phyloP scores from a whole-genome alignment of 2,888 invertebrate species.

The Panzeria rudis region DNA sequence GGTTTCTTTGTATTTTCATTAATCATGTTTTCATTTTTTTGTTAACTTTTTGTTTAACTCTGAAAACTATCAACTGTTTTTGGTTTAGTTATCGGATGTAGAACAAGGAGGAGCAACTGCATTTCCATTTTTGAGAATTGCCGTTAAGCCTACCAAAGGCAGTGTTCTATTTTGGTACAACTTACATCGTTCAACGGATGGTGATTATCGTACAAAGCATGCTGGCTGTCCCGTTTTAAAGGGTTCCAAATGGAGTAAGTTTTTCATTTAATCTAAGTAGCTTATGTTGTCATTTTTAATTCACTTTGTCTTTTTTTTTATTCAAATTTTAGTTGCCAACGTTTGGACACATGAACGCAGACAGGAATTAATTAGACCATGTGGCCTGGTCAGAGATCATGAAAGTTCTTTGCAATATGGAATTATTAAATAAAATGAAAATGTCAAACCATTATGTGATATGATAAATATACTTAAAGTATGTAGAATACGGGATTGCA shows the following conservation, averaged over 20 bases:
- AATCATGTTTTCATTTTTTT: not conserved
- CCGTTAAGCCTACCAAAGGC: constrained; percentile 94
- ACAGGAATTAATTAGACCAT: constrained; percentile 89
- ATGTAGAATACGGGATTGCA: not conserved
- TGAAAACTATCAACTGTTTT: not conserved
- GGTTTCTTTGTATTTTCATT: constrained; percentile 30
- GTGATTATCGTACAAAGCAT: constrained; percentile 95
- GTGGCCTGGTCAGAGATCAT: constrained; percentile 80
- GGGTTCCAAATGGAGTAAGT: constrained; percentile 97
- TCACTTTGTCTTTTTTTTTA: not conserved
- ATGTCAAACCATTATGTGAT: constrained; percentile 20
- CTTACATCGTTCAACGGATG: constrained; percentile 95
- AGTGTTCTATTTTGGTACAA: constrained; percentile 98
- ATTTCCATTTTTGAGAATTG: constrained; percentile 93
- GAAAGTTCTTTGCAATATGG: constrained; percentile 78
- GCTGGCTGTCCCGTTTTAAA: constrained; percentile 98
- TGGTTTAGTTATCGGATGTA: constrained; percentile 94
- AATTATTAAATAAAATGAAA: constrained; percentile 75
- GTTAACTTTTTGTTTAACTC: not conserved
- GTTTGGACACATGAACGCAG: constrained; percentile 95
- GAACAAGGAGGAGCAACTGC: constrained; percentile 98
- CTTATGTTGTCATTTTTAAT: constrained; percentile 70
- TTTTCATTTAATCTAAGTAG: not conserved
- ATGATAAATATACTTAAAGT: not conserved
- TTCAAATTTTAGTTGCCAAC: constrained; percentile 87